Evolutionary conservation across 2,888 invertebrate genomes (phyloP).

Genomic region (Lasioglossum malachurum): DNA sequence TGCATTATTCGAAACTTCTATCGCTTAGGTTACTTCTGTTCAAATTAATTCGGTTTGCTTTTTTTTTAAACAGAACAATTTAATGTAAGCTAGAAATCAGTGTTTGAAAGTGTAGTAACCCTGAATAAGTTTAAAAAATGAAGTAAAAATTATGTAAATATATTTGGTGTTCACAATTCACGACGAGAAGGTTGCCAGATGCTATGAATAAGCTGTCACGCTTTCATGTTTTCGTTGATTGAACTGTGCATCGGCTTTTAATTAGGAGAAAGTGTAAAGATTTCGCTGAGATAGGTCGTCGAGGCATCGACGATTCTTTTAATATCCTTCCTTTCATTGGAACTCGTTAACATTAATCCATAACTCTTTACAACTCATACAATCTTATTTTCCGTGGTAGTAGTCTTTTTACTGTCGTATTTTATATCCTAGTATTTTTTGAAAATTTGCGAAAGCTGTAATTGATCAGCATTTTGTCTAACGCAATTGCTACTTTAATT

Average conservation of each 20-base stretch:
- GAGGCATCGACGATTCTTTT: conserved; percentile 24
- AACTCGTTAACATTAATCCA: neutral
- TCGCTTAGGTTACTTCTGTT: neutral
- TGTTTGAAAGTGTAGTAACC: neutral
- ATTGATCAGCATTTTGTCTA: neutral
- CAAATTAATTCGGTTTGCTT: neutral
- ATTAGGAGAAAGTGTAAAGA: conserved; percentile 59
- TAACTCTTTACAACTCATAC: neutral
- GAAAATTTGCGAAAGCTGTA: too few relatives aligned
- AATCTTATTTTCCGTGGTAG: too few relatives aligned
- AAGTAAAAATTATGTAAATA: neutral
- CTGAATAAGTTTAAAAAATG: neutral
- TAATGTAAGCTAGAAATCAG: neutral
- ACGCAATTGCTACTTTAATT: too few relatives aligned
- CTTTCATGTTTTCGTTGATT: conserved; percentile 35
- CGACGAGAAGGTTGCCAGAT: neutral
- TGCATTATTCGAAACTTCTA: neutral
- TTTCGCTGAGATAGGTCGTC: conserved; percentile 42
- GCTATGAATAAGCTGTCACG: conserved; percentile 25
- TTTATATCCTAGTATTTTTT: too few relatives aligned
- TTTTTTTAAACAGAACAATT: neutral
- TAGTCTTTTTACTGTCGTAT: too few relatives aligned
- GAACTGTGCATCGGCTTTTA: conserved; percentile 38
- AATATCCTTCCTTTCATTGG: neutral
- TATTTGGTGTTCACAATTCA: neutral